phyloP scores from a whole-genome alignment of 2,888 invertebrate genomes.

The Nomada lathburiana region DNA sequence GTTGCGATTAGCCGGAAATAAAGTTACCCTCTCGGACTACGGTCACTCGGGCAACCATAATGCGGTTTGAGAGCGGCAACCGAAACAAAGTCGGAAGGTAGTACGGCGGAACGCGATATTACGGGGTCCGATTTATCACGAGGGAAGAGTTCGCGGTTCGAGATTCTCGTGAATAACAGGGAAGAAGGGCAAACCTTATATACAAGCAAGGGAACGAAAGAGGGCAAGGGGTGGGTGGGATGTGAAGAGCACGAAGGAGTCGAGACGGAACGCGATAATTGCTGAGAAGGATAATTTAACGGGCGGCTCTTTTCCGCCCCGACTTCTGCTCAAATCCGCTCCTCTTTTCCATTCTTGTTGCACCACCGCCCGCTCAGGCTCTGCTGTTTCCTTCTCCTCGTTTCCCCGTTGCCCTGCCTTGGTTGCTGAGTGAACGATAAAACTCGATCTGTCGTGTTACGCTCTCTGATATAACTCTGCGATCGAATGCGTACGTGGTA shows the following conservation, averaged over 20 bases:
- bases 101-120: constrained; percentile 50
- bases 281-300: constrained; percentile 76
- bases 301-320: constrained; percentile 72
- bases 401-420: constrained; percentile 31
- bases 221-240: background rate
- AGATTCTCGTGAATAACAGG: constrained; percentile 28
- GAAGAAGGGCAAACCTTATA: constrained; percentile 1
- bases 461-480: background rate
- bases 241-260: constrained; percentile 57
- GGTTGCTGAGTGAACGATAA: constrained; percentile 25
- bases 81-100: background rate
- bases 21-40: too few species aligned
- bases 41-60: too few species aligned
- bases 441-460: constrained; percentile 19
- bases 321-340: constrained; percentile 67
- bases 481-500: background rate
- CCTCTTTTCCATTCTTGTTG: constrained; percentile 25
- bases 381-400: constrained; percentile 21
- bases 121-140: constrained; percentile 55
- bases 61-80: too few species aligned
- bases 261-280: constrained; percentile 74
- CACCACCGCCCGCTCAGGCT: constrained; percentile 21
- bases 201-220: background rate
- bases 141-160: constrained; percentile 14
- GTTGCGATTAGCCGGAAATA: too few species aligned